Conservation (phyloP, 2,888 invertebrate genomes). For the Eristalinus sepulchralis region DNA sequence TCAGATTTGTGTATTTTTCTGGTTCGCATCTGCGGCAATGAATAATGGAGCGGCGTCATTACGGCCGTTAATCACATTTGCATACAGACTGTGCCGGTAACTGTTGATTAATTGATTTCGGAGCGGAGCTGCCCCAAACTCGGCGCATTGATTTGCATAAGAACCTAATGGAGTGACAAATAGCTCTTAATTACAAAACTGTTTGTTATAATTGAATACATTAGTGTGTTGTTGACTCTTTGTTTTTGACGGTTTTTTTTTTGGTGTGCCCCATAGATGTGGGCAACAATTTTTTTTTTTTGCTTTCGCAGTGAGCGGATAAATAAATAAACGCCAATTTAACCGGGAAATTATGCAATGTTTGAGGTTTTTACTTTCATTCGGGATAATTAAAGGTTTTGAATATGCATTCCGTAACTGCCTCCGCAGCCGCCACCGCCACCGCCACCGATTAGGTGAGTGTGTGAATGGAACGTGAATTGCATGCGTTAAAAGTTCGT, state of each 20-base stretch:
- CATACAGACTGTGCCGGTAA: background rate
- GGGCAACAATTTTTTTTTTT: too few species aligned
- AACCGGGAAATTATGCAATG: slow-evolving; percentile 2
- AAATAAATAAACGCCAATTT: background rate
- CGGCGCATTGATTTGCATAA: background rate
- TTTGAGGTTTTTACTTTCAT: slow-evolving; percentile 11
- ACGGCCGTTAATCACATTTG: slow-evolving; percentile 18
- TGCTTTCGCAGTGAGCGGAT: too few species aligned
- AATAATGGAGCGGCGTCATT: slow-evolving; percentile 15
- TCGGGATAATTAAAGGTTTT: background rate
- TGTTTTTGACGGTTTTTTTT: background rate
- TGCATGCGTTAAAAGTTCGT: background rate
- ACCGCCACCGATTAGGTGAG: background rate
- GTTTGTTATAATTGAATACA: slow-evolving; percentile 27
- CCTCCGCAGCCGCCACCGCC: background rate
- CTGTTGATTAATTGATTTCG: slow-evolving; percentile 10
- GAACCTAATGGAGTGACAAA: background rate
- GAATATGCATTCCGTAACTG: slow-evolving; percentile 1
- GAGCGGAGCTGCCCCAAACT: background rate
- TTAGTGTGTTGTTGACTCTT: slow-evolving; percentile 32
- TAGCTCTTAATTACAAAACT: slow-evolving; percentile 11
- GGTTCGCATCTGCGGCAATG: background rate
- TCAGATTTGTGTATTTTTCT: background rate
- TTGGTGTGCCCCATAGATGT: background rate
- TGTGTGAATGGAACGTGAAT: background rate